These are phyloP conservation scores for Trichoplusia ni DNA, from an alignment of 1,140 invertebrate genomes.

Conservation along the genomic window DNA sequence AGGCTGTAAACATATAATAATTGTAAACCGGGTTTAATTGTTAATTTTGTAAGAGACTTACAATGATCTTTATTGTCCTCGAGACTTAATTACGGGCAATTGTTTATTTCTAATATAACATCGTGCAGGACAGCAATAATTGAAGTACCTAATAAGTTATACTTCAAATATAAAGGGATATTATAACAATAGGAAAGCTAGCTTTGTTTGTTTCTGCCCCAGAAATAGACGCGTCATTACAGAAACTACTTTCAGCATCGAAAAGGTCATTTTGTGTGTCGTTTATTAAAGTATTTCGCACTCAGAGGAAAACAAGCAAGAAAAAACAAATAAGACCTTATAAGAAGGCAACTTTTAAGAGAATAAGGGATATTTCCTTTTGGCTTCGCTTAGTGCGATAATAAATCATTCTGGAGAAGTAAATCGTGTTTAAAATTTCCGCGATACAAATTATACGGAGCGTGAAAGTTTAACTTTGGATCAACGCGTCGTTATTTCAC, in stretches of 20 bases:
- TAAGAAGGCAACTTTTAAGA: constrained; percentile 10
- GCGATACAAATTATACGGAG: constrained; percentile 21
- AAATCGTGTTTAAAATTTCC: constrained; percentile 18
- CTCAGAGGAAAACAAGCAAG: not conserved
- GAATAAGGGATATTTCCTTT: constrained; percentile 9
- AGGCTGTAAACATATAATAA: constrained; percentile 11
- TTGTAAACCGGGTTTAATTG: constrained; percentile 3
- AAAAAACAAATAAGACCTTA: not conserved
- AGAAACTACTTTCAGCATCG: constrained; percentile 3
- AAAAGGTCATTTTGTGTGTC: constrained; percentile 12
- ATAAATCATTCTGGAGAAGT: constrained; percentile 24
- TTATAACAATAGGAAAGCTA: constrained; percentile 18
- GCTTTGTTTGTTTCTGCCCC: not conserved
- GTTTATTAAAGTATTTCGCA: constrained; percentile 8
- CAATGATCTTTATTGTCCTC: not conserved
- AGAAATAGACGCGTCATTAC: not conserved
- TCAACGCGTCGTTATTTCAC: constrained; percentile 2
- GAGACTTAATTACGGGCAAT: not conserved
- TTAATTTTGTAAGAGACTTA: constrained; percentile 10
- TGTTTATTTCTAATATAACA: not conserved
- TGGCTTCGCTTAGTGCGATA: constrained; percentile 5
- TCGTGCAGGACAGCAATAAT: not conserved
- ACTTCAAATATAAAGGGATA: not conserved
- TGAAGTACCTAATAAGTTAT: not conserved
- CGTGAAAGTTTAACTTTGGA: constrained; percentile 10